A percentile compares a stretch with the other conserved stretches of the same genome.
These are phyloP conservation scores for Erinaceus europaeus DNA, from an alignment of 2,113 vertebrate genomes.

Conservation along the genomic window DNA sequence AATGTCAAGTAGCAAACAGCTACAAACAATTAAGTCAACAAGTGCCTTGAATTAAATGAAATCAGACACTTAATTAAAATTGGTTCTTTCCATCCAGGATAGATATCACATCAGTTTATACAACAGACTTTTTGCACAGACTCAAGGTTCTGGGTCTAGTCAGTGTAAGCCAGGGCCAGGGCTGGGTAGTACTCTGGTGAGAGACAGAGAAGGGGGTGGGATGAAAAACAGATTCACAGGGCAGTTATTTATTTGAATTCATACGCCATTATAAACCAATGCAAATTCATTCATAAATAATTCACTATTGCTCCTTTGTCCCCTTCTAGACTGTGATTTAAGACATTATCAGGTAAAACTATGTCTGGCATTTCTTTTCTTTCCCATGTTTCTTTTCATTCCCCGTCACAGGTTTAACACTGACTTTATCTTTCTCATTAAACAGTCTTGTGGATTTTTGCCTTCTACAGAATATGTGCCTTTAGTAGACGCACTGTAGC, in stretches of 20 bases:
- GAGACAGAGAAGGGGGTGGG: no score
- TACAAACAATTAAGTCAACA: slow-evolving; percentile 42
- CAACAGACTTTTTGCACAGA: no score
- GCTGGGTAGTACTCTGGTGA: no score
- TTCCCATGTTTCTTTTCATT: neutral
- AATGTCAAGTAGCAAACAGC: slow-evolving; percentile 9
- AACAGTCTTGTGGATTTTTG: neutral
- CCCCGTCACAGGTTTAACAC: neutral
- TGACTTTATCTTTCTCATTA: neutral
- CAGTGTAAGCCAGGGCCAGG: no score
- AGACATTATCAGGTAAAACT: no score
- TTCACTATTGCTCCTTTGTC: neutral
- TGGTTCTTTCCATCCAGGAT: no score
- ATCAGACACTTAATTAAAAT: slow-evolving; percentile 30
- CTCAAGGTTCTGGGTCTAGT: no score
- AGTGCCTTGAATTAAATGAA: slow-evolving; percentile 37
- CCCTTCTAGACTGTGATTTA: neutral
- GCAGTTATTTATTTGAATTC: no score
- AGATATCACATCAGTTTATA: no score
- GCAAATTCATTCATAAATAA: neutral
- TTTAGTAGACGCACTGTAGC: neutral
- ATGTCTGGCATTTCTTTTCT: no score
- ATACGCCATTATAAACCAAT: slow-evolving; percentile 28
- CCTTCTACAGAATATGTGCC: no score
- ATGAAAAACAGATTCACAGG: slow-evolving; percentile 25